These are phyloP conservation scores for Corythaixoides concolor DNA, from an alignment of 2,113 vertebrate genomes.

Conservation along the genomic window DNA sequence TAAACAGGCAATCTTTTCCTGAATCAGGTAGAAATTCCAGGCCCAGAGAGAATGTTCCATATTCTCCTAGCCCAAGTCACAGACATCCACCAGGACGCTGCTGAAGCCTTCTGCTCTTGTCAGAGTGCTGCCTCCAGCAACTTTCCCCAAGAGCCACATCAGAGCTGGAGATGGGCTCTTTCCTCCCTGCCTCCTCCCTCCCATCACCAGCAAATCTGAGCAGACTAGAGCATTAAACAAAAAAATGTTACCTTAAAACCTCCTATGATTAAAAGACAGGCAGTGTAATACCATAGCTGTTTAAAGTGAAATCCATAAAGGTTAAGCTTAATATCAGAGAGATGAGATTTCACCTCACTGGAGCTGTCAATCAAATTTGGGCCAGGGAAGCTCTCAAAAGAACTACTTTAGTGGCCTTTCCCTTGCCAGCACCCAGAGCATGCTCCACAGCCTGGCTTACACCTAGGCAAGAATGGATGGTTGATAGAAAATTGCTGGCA, in stretches of 20 bases:
- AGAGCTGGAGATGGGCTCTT: not conserved
- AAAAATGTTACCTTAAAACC: not conserved
- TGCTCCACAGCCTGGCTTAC: not conserved
- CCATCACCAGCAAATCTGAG: not conserved
- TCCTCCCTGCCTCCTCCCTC: not conserved
- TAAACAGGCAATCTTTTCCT: not conserved
- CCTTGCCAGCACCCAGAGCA: not conserved
- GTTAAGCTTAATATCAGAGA: slow-evolving; percentile 39
- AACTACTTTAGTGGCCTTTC: not conserved
- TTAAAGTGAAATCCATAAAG: not conserved
- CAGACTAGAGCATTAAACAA: not conserved
- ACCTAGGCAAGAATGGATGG: rapidly evolving
- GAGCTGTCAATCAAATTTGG: not conserved
- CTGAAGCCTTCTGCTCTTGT: not conserved
- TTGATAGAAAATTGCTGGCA: not conserved
- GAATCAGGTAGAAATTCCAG: not conserved
- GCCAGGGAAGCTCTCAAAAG: not conserved
- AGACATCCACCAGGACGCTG: not conserved
- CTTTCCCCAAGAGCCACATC: too few relatives aligned
- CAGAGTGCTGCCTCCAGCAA: not conserved
- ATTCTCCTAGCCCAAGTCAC: not conserved
- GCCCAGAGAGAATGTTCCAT: not conserved
- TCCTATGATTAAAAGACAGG: not conserved
- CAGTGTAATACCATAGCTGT: not conserved
- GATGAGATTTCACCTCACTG: not conserved